These are phyloP conservation scores for Eumeta japonica DNA, from an alignment of 1,140 invertebrate species.

Conservation along the genomic window DNA sequence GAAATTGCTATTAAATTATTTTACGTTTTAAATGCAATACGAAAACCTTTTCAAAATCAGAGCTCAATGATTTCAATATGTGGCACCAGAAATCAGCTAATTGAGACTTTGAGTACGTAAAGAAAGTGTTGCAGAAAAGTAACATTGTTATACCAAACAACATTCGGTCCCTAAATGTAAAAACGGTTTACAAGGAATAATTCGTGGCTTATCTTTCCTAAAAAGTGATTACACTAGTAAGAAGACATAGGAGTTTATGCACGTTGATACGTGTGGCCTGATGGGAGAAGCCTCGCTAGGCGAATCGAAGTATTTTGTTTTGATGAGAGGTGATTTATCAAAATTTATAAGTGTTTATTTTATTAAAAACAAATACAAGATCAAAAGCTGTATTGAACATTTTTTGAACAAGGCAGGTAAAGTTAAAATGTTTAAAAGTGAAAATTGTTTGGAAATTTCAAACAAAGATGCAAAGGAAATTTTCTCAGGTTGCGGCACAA, in stretches of 20 bases:
- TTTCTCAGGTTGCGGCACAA: constrained; percentile 21
- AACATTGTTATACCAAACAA: constrained; percentile 21
- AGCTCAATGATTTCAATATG: constrained; percentile 14
- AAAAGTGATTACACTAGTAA: constrained; percentile 15
- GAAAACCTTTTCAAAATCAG: constrained; percentile 6
- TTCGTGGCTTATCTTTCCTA: constrained; percentile 24
- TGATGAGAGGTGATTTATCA: constrained; percentile 45
- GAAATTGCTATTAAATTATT: constrained; percentile 15
- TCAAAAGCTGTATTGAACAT: constrained; percentile 22
- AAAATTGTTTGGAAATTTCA: constrained; percentile 45
- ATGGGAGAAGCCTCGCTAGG: constrained; percentile 21
- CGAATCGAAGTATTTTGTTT: constrained; percentile 28
- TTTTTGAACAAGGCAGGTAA: constrained; percentile 29
- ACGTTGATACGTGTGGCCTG: constrained; percentile 39
- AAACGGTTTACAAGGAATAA: constrained; percentile 37
- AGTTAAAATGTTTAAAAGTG: constrained; percentile 35
- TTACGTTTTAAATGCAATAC: constrained; percentile 12
- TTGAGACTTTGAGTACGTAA: constrained; percentile 36
- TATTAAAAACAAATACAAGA: constrained; percentile 39
- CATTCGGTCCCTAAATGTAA: constrained; percentile 20
- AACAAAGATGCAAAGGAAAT: constrained; percentile 30
- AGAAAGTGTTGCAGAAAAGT: too few relatives aligned
- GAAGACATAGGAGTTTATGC: constrained; percentile 33
- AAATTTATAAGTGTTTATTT: constrained; percentile 38
- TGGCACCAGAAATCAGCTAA: constrained; percentile 42